A percentile compares a stretch with the other conserved stretches of the same genome.
Conservation (phyloP, 2,113 vertebrate species). For the Rhegmatorhina hoffmannsi region DNA sequence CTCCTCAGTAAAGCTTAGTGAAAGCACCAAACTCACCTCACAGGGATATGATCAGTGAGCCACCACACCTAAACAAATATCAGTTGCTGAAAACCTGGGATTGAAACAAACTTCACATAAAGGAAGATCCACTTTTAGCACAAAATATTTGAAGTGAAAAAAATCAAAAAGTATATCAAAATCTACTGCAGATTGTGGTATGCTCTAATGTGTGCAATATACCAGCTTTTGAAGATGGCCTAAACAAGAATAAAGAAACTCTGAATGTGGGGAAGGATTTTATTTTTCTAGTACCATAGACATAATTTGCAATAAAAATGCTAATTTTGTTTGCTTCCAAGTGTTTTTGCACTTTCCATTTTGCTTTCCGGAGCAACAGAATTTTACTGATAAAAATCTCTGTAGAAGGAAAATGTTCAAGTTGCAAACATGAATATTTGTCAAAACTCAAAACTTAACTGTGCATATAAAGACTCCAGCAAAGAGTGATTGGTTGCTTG, state of each 20-base stretch:
- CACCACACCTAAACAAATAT: neutral
- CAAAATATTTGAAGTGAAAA: neutral
- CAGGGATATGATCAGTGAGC: neutral
- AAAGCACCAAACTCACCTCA: neutral
- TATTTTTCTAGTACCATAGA: neutral
- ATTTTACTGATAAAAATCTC: neutral
- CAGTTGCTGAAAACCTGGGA: neutral
- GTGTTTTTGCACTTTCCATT: neutral
- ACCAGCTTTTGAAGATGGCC: neutral
- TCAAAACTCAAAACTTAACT: neutral
- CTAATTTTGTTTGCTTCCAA: neutral
- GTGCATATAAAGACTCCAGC: neutral
- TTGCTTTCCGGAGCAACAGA: neutral
- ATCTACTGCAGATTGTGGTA: neutral
- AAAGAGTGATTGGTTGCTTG: neutral
- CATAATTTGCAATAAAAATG: neutral
- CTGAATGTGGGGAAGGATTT: neutral
- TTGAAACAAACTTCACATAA: neutral
- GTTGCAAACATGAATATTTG: constrained; percentile 1
- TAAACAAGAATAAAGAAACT: neutral
- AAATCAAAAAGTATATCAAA: neutral
- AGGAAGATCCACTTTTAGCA: neutral
- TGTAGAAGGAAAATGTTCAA: neutral
- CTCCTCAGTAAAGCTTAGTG: neutral
- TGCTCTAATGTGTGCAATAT: neutral